Percentiles rank a stretch among this genome's conserved stretches.
Conservation (phyloP, 2,888 invertebrate genomes). For the Encarsia formosa region DNA sequence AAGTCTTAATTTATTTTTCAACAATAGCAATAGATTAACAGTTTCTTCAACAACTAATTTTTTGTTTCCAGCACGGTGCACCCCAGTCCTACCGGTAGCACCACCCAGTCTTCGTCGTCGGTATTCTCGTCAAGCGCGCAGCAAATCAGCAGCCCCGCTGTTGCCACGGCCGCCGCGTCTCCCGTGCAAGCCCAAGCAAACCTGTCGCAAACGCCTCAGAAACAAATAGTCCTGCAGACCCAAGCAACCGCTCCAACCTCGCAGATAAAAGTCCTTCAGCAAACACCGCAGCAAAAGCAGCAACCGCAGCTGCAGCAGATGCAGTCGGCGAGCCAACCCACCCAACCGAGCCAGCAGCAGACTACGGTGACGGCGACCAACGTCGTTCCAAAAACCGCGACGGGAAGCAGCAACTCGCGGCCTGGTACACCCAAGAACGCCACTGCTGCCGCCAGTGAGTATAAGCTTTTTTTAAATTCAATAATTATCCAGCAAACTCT, state of each 20-base stretch:
- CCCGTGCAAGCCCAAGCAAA: background rate
- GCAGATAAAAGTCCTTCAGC: slow-evolving; percentile 1
- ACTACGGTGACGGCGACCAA: slow-evolving; percentile 4
- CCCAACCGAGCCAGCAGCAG: no score
- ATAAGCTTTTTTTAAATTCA: background rate
- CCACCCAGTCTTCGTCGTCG: no score
- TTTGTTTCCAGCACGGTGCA: no score
- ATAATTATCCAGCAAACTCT: background rate
- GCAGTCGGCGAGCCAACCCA: no score
- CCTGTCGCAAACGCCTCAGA: slow-evolving; percentile 1
- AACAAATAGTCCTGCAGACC: background rate
- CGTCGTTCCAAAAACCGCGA: slow-evolving; percentile 48
- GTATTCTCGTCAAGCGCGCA: no score
- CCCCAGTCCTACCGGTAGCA: no score
- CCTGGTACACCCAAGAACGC: slow-evolving; percentile 36
- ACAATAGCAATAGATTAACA: no score
- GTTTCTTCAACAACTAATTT: no score
- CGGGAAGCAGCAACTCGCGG: slow-evolving; percentile 34
- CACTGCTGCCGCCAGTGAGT: slow-evolving; percentile 26
- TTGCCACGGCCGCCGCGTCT: slow-evolving; percentile 30
- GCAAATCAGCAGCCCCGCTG: slow-evolving; percentile 35
- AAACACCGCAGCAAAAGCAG: background rate
- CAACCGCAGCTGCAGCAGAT: background rate
- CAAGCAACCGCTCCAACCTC: no score
- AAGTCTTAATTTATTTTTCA: no score